Evolutionary conservation across 2,797 vertebrate species (phyloP).

Genomic region (Sebastes trivittatus): DNA sequence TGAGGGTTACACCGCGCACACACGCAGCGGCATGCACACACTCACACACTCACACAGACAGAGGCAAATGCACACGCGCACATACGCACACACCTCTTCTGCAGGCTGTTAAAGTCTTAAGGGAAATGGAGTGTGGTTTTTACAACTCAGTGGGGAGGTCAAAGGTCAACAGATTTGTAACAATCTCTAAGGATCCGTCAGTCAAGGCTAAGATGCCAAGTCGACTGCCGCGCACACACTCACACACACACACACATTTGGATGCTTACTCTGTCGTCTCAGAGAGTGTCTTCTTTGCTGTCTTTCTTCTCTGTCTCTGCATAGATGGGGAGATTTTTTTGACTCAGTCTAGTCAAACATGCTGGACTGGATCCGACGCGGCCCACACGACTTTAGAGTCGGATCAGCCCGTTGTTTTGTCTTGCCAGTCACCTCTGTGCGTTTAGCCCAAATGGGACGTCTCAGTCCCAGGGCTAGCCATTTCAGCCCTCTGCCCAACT

Average conservation of each 20-base stretch:
- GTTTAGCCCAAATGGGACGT: conserved; percentile 1
- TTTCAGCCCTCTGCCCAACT: conserved; percentile 7
- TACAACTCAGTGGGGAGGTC: conserved; percentile 77
- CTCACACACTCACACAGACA: background rate
- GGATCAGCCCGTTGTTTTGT: conserved; percentile 10
- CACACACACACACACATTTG: conserved; percentile 26
- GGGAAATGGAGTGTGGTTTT: conserved; percentile 82
- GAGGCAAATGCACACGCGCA: background rate
- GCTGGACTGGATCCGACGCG: conserved; percentile 34
- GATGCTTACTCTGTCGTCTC: conserved; percentile 29
- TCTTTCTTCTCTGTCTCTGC: background rate
- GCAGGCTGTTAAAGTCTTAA: conserved; percentile 78
- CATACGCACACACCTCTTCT: conserved; percentile 30
- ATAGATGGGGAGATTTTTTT: background rate
- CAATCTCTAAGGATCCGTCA: conserved; percentile 72
- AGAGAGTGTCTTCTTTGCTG: conserved; percentile 32
- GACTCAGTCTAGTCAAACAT: conserved; percentile 27
- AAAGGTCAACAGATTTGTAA: conserved; percentile 79
- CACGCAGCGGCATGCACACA: background rate
- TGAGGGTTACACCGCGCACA: conserved; percentile 67
- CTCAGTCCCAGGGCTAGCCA: background rate
- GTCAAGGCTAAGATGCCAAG: conserved; percentile 56
- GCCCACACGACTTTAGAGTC: conserved; percentile 27
- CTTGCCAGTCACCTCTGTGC: conserved; percentile 45
- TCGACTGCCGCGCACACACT: conserved; percentile 14